Base-by-base conservation (phyloP, 2,113 vertebrate species). In the Cryptomyrus ogoouensis region DNA sequence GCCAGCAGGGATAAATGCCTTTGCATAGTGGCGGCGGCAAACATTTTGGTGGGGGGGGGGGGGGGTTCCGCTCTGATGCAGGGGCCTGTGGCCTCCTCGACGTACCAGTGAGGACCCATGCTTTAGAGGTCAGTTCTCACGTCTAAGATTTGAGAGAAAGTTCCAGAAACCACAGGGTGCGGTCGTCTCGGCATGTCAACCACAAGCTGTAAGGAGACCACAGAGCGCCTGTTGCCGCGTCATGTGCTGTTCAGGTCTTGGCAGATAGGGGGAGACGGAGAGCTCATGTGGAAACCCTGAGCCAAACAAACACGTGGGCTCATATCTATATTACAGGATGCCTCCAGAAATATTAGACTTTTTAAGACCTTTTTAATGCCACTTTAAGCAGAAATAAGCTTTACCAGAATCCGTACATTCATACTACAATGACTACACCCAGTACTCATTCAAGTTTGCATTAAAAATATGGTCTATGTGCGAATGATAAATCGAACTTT, bases 61-160 rank as follows among this genome's bases (percentile, higher is more conserved):
- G 94, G 93, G 93, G 93, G 93, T 92, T 95, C 92, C 89, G 93
- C 94, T 92, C 93, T 93, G 92, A 91, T 91, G 91, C 93, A 91
- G 93, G 35, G 62, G n/a, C 31, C 70, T 19, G 27, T 12, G 27
- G 31, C 27, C 83, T 49, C 58, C 83, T 74, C 7, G 4, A 47
- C 21, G 46, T 90, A 62, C 24, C 35, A 84, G 53, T 49, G 83
- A 66, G 56, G 58, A 35, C 52, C 50, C 12, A 49, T 15, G 39
- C 89, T 90, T 77, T n/a, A n/a, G 89, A 66, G 56, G 50, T 31
- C 44, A 50, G 15, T 70, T 42, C 53, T 70, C 83, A 58, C 53
- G 56, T 53, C 52, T 66, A 50, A 53, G 47, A 6, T 24, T 52
- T 49, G 13, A 46, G 66, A 39, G 83, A 85, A 85, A 70, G 83